phyloP scores from a whole-genome alignment of 2,888 invertebrate genomes.

The Drosophila infuscata region DNA sequence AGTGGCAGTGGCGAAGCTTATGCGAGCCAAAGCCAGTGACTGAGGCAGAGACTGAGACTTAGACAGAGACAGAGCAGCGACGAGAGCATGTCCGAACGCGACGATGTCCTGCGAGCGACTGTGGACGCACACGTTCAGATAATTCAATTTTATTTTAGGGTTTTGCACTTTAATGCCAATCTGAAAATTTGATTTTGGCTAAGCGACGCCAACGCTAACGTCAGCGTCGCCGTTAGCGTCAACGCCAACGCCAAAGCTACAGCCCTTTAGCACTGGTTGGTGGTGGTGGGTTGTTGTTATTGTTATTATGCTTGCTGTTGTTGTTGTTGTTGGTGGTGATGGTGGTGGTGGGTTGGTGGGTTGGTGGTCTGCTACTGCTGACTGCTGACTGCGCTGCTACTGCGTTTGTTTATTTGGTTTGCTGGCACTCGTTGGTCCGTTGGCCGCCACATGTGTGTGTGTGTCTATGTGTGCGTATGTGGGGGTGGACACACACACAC shows the following conservation, averaged over 20 bases:
- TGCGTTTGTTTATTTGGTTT: conserved; percentile 60
- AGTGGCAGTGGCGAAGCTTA: conserved; percentile 51
- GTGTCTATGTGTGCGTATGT: conserved; percentile 70
- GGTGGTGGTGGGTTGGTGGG: conserved; percentile 45
- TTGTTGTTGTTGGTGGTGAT: conserved; percentile 32
- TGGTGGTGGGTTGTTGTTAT: conserved; percentile 61
- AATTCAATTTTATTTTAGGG: conserved; percentile 84
- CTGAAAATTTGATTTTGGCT: conserved; percentile 83
- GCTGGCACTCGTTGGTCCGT: conserved; percentile 62
- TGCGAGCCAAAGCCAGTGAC: conserved; percentile 45
- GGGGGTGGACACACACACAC: conserved; percentile 69
- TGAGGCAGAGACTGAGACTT: conserved; percentile 34
- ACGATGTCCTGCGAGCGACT: conserved; percentile 76
- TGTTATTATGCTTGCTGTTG: conserved; percentile 44
- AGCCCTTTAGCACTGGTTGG: conserved; percentile 48
- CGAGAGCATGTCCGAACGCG: conserved; percentile 73
- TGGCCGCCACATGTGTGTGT: conserved; percentile 64
- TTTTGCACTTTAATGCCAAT: conserved; percentile 84
- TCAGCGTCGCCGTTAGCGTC: conserved; percentile 28
- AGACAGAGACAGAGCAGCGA: conserved; percentile 45
- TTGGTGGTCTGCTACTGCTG: conserved; percentile 24
- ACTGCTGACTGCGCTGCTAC: conserved; percentile 21
- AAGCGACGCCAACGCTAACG: conserved; percentile 63
- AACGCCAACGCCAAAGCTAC: conserved; percentile 41
- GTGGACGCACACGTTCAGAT: conserved; percentile 80